Conservation (phyloP, 2,113 vertebrate species). For the Rhabdomys dilectus region DNA sequence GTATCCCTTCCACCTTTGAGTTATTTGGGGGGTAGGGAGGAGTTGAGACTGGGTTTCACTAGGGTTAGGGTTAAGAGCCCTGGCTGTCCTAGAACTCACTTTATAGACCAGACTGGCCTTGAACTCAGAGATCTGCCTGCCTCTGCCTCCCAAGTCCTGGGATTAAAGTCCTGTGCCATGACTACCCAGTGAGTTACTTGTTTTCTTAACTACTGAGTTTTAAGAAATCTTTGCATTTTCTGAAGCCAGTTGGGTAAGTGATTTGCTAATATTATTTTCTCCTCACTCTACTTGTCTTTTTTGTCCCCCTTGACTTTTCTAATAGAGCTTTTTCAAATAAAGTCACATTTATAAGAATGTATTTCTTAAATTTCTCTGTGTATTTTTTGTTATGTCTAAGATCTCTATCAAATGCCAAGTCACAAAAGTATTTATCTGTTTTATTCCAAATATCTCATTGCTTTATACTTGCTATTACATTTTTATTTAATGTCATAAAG, state of each 20-base stretch:
- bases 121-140: no score
- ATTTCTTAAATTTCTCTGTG: background rate
- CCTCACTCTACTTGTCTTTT: background rate
- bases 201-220: background rate
- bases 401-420: background rate
- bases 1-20: background rate
- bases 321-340: background rate
- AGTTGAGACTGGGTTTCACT: no score
- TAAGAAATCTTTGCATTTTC: background rate
- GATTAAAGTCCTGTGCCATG: no score
- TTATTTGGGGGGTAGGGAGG: no score
- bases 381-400: background rate
- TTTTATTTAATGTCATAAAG: background rate
- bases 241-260: background rate
- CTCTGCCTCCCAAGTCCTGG: no score
- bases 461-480: background rate
- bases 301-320: background rate
- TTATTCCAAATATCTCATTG: background rate
- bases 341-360: background rate
- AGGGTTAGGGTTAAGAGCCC: no score
- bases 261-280: background rate
- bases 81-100: no score
- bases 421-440: background rate
- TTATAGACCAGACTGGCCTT: no score
- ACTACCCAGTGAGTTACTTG: background rate